Evolutionary conservation across 2,113 vertebrate genomes (phyloP).

Genomic region (Diglossa brunneiventris): DNA sequence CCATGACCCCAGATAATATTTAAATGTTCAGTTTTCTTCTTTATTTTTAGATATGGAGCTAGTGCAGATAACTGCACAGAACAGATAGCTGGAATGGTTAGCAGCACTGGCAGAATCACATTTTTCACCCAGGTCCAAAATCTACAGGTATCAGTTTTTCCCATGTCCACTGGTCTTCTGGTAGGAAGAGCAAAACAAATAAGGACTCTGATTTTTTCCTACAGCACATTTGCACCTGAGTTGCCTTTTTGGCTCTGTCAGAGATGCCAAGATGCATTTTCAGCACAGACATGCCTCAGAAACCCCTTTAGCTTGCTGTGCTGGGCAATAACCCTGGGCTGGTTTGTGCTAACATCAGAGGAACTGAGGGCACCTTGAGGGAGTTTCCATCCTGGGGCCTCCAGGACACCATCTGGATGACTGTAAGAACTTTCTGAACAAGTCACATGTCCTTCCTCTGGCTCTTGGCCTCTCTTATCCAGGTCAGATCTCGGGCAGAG

Average conservation of each 20-base stretch:
- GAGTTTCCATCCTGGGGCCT: not conserved
- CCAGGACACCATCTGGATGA: not conserved
- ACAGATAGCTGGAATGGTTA: not conserved
- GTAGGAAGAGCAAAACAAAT: not conserved
- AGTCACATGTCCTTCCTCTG: not conserved
- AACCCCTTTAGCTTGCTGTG: not conserved
- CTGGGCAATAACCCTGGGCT: not conserved
- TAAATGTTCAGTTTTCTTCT: not conserved
- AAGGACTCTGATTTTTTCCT: not conserved
- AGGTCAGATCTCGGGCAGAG: not conserved
- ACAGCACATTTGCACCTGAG: not conserved
- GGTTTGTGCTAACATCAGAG: not conserved
- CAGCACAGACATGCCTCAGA: not conserved
- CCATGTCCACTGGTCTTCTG: not conserved
- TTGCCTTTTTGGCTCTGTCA: not conserved
- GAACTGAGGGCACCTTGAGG: not conserved
- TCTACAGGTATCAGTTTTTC: not conserved
- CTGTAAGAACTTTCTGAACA: not conserved
- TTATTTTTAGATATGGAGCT: not conserved
- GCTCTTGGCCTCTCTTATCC: not conserved
- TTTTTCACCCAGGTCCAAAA: not conserved
- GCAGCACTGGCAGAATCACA: not conserved
- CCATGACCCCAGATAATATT: not conserved
- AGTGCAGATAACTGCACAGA: not conserved
- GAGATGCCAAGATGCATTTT: not conserved